phyloP scores from a whole-genome alignment of 1,140 invertebrate species.

The Probaryconus sp. region DNA sequence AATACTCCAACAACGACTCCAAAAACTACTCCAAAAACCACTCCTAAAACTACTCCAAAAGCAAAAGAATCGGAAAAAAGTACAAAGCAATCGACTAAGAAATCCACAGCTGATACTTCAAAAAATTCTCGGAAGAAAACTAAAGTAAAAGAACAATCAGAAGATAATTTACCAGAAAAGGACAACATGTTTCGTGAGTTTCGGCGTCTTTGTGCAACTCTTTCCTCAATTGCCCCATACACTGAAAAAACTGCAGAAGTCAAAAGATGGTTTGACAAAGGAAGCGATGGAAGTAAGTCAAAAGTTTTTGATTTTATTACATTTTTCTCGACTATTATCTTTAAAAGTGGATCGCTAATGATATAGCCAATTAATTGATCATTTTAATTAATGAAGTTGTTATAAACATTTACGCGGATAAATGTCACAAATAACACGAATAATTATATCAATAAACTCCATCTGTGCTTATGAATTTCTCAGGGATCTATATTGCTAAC shows the following conservation, averaged over 20 bases:
- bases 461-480: no score
- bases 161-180: conserved; percentile 61
- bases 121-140: conserved; percentile 7
- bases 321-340: not conserved
- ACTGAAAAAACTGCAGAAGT: conserved; percentile 89
- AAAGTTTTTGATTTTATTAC: conserved; percentile 9
- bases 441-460: no score
- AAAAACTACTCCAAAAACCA: no score
- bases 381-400: no score
- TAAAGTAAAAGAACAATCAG: not conserved
- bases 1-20: no score
- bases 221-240: conserved; percentile 88
- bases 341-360: no score
- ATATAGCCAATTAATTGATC: no score
- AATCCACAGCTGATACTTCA: not conserved
- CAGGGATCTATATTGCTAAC: no score
- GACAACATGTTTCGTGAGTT: conserved; percentile 90
- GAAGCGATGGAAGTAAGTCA: conserved; percentile 79
- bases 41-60: not conserved
- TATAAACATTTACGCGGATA: no score
- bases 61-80: not conserved
- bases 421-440: no score
- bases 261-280: conserved; percentile 84
- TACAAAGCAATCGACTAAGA: not conserved
- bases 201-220: conserved; percentile 85